Evolutionary conservation across 2,888 invertebrate genomes (phyloP).

Genomic region (Sesia apiformis): DNA sequence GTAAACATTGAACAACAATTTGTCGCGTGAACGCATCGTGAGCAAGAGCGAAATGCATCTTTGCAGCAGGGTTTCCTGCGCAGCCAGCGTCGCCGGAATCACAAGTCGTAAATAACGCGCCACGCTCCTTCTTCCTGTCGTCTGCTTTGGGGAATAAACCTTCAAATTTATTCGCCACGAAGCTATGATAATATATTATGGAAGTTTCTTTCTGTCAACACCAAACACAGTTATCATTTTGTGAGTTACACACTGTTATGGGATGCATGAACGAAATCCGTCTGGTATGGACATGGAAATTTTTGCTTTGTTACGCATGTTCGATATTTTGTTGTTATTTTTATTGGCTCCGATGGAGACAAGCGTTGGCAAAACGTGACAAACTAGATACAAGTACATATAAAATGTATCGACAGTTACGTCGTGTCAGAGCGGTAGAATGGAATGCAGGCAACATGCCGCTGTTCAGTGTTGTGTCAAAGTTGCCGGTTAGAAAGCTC

Average conservation of each 20-base stretch:
- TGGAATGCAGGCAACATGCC: conserved; percentile 53
- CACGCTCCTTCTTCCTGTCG: conserved; percentile 55
- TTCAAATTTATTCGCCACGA: conserved; percentile 28
- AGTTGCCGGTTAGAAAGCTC: conserved; percentile 38
- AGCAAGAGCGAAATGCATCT: conserved; percentile 32
- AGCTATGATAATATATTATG: conserved; percentile 22
- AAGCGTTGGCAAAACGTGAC: background rate
- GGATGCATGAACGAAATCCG: background rate
- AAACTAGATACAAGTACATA: conserved; percentile 5
- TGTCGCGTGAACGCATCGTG: conserved; percentile 21
- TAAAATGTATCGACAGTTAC: conserved; percentile 30
- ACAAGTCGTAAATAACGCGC: conserved; percentile 61
- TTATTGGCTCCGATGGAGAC: background rate
- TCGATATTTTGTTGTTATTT: background rate
- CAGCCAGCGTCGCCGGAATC: conserved; percentile 49
- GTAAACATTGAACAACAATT: conserved; percentile 12
- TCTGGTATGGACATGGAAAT: background rate
- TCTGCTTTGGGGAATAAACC: conserved; percentile 32
- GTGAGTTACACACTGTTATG: background rate
- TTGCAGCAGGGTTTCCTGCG: conserved; percentile 33
- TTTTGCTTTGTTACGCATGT: background rate
- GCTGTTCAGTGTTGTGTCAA: conserved; percentile 23
- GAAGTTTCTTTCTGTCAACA: background rate
- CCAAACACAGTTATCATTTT: background rate
- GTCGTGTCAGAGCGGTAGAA: conserved; percentile 40